Evolutionary conservation across 2,888 invertebrate species (phyloP), one percentile per base, ranked within the genome.

Genomic region (Eustalomyia histrio): DNA sequence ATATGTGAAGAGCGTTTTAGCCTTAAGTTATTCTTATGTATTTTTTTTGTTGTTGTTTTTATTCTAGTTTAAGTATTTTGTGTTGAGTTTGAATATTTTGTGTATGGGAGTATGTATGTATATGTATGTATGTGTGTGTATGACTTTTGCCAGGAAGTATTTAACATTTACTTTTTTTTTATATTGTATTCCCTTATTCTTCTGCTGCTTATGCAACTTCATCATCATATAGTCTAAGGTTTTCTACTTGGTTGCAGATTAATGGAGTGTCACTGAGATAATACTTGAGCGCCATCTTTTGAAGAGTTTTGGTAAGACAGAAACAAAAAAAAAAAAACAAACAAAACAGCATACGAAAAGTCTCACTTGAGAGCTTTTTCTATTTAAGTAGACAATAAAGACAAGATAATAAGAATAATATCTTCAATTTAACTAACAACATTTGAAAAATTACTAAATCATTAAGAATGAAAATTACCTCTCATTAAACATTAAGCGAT

Each of bases 211-310:
- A 21, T 21, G 21, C 21, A 60, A 73, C 17, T 63, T 14, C 12
- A 21, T 35, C 21, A 12, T 57, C 10, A 21, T 1, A 8, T 17
- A 14, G 5, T 64, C 39, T 24, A 53, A 55, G 61, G 60, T 82
- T 80, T 80, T 83, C 78, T 73, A 83, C 83, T 79, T 83, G 71
- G 80, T 50, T 79, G 79, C 83, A 83, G 81, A 83, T 83, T 83
- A 83, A 83, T 83, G 81, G 81, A 83, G 83, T 83, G 81, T 75
- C 82, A 80, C 73, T 72, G 67, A 76, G 79, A 82, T 82, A 79
- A 79, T 82, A 76, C 76, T 74, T 74, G 74, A 81, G 69, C 80
- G 76, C 80, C 80, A 71, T 78, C 80, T 81, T 47, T 61, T 74
- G 61, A 74, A 76, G 76, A 71, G 73, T 76, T 65, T 80, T 78